A percentile compares a stretch with the other conserved stretches of the same genome.
These are phyloP conservation scores for Octodonta nipae DNA, from an alignment of 2,888 invertebrate species.

Conservation along the genomic window DNA sequence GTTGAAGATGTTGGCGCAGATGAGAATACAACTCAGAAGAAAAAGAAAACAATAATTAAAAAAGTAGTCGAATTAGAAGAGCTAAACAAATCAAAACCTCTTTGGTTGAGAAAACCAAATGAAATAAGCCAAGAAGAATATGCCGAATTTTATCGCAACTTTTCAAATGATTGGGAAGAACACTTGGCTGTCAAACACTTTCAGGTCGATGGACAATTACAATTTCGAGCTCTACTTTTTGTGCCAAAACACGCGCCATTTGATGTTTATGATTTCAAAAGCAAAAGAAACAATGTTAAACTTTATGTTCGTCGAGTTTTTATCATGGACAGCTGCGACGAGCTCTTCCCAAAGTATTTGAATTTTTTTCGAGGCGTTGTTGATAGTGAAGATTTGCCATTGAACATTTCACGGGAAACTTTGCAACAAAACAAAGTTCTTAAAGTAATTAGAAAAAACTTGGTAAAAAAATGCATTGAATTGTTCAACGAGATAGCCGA, in stretches of 20 bases:
- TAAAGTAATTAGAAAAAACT: conserved; percentile 96
- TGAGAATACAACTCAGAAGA: conserved; percentile 73
- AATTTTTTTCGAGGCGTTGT: conserved; percentile 97
- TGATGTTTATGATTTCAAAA: conserved; percentile 96
- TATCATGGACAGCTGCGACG: conserved; percentile 99
- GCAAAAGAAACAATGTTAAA: conserved; percentile 97
- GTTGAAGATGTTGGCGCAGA: conserved; percentile 41
- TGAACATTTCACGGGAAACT: conserved; percentile 99
- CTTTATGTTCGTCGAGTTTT: conserved; percentile 94
- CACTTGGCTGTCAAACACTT: conserved; percentile 92
- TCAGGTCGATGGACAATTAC: conserved; percentile 85
- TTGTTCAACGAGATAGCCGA: conserved; percentile 91
- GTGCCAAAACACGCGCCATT: conserved; percentile 89
- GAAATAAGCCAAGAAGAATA: conserved; percentile 94
- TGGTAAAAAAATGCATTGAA: conserved; percentile 96
- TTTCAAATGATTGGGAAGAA: conserved; percentile 97
- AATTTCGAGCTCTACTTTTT: conserved; percentile 87
- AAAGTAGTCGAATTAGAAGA: conserved; percentile 98
- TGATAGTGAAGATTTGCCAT: conserved; percentile 92
- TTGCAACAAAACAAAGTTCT: conserved; percentile 98
- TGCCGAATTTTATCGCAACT: conserved; percentile 94
- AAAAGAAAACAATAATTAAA: conserved; percentile 93
- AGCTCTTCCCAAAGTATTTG: conserved; percentile 93
- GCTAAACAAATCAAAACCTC: conserved; percentile 93
- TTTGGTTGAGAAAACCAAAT: conserved; percentile 94